These are phyloP conservation scores for Drosophila pullipes DNA, from an alignment of 2,888 invertebrate genomes.

Conservation along the genomic window DNA sequence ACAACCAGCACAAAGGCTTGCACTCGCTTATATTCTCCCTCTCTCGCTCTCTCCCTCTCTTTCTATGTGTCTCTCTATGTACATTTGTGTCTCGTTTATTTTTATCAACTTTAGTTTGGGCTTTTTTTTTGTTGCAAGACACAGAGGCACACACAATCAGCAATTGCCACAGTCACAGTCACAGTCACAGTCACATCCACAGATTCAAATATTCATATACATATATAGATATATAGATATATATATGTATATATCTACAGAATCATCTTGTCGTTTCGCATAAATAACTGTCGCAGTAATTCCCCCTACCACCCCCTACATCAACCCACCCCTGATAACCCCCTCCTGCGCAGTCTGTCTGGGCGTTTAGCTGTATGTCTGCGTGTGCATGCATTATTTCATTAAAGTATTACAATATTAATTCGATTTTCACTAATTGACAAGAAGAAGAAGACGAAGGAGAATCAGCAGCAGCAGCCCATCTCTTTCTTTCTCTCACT, in stretches of 20 bases:
- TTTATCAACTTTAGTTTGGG: constrained; percentile 75
- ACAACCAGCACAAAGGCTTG: constrained; percentile 61
- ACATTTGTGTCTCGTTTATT: constrained; percentile 65
- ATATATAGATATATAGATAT: neutral
- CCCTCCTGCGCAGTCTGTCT: neutral
- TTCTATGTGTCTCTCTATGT: constrained; percentile 10
- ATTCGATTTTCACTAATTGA: constrained; percentile 81
- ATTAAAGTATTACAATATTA: constrained; percentile 81
- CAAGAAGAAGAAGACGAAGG: constrained; percentile 39
- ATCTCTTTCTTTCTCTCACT: neutral
- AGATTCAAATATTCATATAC: constrained; percentile 14
- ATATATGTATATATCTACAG: constrained; percentile 28
- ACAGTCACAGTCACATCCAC: constrained; percentile 22
- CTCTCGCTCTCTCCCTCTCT: neutral
- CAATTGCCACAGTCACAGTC: constrained; percentile 26
- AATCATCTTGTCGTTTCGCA: constrained; percentile 79
- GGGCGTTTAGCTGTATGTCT: constrained; percentile 45
- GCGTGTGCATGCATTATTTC: constrained; percentile 75
- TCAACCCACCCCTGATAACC: neutral
- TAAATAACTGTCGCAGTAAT: constrained; percentile 74
- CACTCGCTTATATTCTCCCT: constrained; percentile 6
- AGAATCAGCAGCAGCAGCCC: constrained; percentile 4
- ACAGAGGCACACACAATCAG: constrained; percentile 13
- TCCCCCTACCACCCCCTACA: neutral
- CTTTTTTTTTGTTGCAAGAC: constrained; percentile 19